phyloP scores from a whole-genome alignment of 1,140 invertebrate species.

The Bombus breviceps region DNA sequence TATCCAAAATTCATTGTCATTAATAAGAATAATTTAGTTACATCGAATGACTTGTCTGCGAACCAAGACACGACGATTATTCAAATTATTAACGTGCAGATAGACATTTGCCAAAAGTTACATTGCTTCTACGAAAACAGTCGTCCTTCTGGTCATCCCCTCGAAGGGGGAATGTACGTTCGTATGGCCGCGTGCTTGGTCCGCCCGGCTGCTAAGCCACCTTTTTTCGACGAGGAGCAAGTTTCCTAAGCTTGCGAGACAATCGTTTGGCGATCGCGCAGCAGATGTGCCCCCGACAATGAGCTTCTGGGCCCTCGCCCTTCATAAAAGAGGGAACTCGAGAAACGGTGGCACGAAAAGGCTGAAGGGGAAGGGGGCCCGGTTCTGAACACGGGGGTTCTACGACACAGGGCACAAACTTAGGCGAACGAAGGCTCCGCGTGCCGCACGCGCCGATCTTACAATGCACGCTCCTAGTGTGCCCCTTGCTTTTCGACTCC shows the following conservation, averaged over 20 bases:
- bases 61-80: not conserved
- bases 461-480: constrained; percentile 81
- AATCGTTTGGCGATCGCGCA: constrained; percentile 79
- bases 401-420: constrained; percentile 55
- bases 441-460: constrained; percentile 82
- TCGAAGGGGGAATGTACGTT: constrained; percentile 40
- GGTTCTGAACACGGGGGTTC: constrained; percentile 56
- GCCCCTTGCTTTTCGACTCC: constrained; percentile 69
- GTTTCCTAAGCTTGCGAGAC: constrained; percentile 79
- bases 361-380: constrained; percentile 44
- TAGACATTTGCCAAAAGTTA: constrained; percentile 39
- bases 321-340: constrained; percentile 77
- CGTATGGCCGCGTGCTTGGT: constrained; percentile 48
- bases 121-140: constrained; percentile 29
- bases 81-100: not conserved
- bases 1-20: not conserved
- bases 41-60: not conserved
- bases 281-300: constrained; percentile 82
- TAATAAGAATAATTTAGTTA: not conserved
- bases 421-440: constrained; percentile 72
- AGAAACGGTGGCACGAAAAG: constrained; percentile 68
- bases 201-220: constrained; percentile 72
- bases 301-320: constrained; percentile 74
- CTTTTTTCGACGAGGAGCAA: constrained; percentile 75
- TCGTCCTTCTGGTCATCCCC: constrained; percentile 32